Percentiles rank a stretch among this genome's conserved stretches.
phyloP scores from a whole-genome alignment of 2,113 vertebrate genomes.

The Chaetorhynchus papuensis region DNA sequence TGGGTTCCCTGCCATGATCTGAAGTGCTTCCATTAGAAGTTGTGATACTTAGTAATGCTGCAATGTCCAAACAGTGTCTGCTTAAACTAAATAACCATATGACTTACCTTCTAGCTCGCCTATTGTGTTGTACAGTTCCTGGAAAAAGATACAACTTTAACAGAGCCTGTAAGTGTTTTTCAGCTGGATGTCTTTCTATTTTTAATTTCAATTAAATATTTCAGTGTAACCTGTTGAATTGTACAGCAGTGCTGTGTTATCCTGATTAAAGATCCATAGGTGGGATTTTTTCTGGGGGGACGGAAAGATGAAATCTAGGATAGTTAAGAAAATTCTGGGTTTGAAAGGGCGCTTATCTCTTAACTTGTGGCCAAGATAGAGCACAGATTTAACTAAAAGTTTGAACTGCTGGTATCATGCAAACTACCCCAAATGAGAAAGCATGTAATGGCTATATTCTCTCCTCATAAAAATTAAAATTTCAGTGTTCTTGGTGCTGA shows the following conservation, averaged over 20 bases:
- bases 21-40: not conserved
- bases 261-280: not conserved
- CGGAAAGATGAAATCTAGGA: not conserved
- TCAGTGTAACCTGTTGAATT: not conserved
- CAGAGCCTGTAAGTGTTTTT: constrained; percentile 85
- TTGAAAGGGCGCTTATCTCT: not conserved
- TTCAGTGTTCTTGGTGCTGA: not conserved
- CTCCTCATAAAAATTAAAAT: not conserved
- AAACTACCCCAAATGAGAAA: not conserved
- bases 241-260: not conserved
- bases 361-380: not conserved
- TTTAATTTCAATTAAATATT: not conserved
- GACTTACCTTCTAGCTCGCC: constrained; percentile 82
- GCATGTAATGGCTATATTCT: not conserved
- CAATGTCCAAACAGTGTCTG: not conserved
- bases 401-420: not conserved
- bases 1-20: not conserved
- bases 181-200: not conserved
- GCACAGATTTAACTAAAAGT: not conserved
- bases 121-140: constrained; percentile 99
- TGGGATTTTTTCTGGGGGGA: accelerated
- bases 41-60: not conserved
- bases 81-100: constrained; percentile 27
- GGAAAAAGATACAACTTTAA: constrained; percentile 96
- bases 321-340: not conserved